Evolutionary conservation across 35 echinoderm and acorn worm genomes (phyloP), one percentile per base, ranked within the genome.

Genomic region (Holothuria glaberrima): DNA sequence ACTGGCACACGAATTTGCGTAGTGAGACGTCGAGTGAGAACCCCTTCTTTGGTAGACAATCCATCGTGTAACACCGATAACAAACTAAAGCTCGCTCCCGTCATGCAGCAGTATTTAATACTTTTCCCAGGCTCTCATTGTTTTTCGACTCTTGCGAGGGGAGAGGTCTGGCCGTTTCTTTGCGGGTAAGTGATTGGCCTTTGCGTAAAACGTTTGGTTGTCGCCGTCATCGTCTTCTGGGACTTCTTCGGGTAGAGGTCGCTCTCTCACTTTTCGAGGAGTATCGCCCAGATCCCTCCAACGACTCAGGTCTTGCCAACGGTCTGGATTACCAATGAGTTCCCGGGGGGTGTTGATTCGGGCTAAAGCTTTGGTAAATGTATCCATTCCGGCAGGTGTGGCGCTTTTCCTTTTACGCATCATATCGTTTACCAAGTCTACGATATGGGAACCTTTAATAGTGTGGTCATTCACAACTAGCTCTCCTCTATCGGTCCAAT

Each of bases 391-490:
- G 19, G 48, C 34, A 14, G 60, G 85, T 70, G 20, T 70, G 27
- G 30, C 24, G 10, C 59, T 21, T 50, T 87, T 69, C 4, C 85
- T 26, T 30, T 87, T 87, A 26, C 85, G 85, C 5, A 68, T 41
- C 9, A 62, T 62, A 71, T 87, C 85, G 44, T 87, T 87, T 6
- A 69, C 63, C 28, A 84, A 61, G 56, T 84, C 33, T 6, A 84
- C 80, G 4, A 84, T 31, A 34, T 87, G 31, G 33, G 85, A 68
- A 20, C 65, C 65, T 22, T 68, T 87, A 5, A 87, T 33, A 27
- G 33, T 30, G 2, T 31, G 21, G 14, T 52, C 64, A 34, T 68
- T 70, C 32, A 50, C 65, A 7, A 65, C 5, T 24, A 86, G 22
- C 30, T 86, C 82, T 41, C 60, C 60, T 35, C 41, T 86, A 2